Percentiles rank a stretch among this genome's conserved stretches.
phyloP scores from a whole-genome alignment of 2,797 vertebrate genomes.

The Spondyliosoma cantharus region DNA sequence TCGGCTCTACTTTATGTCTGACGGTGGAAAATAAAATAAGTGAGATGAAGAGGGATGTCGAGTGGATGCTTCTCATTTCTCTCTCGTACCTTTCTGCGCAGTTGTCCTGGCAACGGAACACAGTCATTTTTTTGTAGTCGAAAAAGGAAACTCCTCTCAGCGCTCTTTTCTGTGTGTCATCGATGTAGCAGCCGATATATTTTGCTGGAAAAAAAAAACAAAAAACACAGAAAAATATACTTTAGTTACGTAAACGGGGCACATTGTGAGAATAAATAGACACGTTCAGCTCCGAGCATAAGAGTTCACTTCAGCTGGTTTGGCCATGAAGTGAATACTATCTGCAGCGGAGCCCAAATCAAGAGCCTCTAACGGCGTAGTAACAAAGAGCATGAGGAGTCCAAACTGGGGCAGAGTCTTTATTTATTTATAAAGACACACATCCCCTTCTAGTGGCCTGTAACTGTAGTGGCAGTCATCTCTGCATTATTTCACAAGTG shows the following conservation, averaged over 20 bases:
- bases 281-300: neutral
- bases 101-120: constrained; percentile 99
- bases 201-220: constrained; percentile 84
- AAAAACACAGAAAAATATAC: neutral
- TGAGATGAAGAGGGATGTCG: neutral
- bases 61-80: constrained; percentile 33
- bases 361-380: constrained; percentile 16
- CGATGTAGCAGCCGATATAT: constrained; percentile 94
- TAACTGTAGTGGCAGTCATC: constrained; percentile 71
- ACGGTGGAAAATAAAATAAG: neutral
- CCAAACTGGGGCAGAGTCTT: constrained; percentile 74
- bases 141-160: constrained; percentile 96
- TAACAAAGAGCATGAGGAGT: constrained; percentile 48
- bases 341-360: constrained; percentile 10
- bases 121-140: constrained; percentile 99
- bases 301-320: neutral
- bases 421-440: constrained; percentile 81
- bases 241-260: neutral
- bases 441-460: constrained; percentile 82
- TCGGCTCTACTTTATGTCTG: constrained; percentile 3
- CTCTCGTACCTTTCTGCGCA: constrained; percentile 94
- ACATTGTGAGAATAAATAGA: neutral
- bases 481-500: constrained; percentile 63
- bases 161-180: constrained; percentile 90
- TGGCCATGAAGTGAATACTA: neutral